A percentile compares a stretch with the other conserved stretches of the same genome.
phyloP scores from a whole-genome alignment of 2,888 invertebrate genomes.

The Phorcus lineatus region DNA sequence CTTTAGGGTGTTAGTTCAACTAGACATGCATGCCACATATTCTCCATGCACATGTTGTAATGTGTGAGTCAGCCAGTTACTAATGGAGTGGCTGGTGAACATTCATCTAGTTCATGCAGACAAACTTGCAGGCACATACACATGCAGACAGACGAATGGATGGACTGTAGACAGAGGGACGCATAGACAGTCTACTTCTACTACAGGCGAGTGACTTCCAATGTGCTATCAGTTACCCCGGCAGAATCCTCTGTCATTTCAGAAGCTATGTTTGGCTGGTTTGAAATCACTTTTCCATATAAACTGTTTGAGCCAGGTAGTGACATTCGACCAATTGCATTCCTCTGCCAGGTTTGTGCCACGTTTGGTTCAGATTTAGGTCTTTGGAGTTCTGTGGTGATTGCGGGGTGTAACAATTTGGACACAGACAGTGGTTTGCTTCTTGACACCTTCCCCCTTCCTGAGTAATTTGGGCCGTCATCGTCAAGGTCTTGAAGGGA shows the following conservation, averaged over 20 bases:
- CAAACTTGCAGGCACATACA: too few relatives aligned
- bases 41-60: too few relatives aligned
- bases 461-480: neutral
- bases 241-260: neutral
- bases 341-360: neutral
- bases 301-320: neutral
- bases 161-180: neutral
- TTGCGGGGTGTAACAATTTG: neutral
- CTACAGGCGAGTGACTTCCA: neutral
- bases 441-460: neutral
- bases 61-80: too few relatives aligned
- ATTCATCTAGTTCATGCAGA: too few relatives aligned
- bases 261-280: neutral
- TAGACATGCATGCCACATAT: too few relatives aligned
- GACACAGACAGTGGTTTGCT: neutral
- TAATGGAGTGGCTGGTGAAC: too few relatives aligned
- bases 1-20: too few relatives aligned
- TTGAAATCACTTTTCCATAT: neutral
- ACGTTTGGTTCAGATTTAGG: slow-evolving; percentile 5
- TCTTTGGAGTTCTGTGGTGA: neutral
- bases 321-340: neutral
- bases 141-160: too few relatives aligned
- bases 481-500: neutral
- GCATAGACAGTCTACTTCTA: neutral
- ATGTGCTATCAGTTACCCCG: neutral